These are phyloP conservation scores for Corythaeola cristata DNA, from an alignment of 2,113 vertebrate genomes.

Conservation along the genomic window DNA sequence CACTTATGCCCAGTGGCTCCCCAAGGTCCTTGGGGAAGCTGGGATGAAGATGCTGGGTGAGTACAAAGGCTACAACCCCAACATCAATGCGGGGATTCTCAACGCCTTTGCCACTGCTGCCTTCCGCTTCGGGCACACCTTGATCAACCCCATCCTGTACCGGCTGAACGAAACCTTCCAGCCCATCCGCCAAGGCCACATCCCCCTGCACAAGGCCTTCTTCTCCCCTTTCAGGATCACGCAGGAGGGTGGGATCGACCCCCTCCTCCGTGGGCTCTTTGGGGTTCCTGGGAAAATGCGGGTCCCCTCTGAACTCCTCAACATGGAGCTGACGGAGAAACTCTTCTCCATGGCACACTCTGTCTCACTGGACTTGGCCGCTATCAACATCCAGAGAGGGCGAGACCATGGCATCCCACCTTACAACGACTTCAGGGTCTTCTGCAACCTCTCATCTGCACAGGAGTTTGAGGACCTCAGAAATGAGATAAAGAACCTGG, in stretches of 20 bases:
- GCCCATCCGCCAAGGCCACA: slow-evolving; percentile 69
- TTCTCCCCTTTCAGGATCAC: slow-evolving; percentile 76
- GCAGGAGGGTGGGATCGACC: slow-evolving; percentile 75
- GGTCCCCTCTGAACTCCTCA: slow-evolving; percentile 72
- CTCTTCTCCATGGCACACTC: slow-evolving; percentile 78
- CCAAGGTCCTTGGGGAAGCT: slow-evolving; percentile 74
- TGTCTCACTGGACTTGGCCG: slow-evolving; percentile 73
- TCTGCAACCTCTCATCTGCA: slow-evolving; percentile 74
- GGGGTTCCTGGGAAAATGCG: slow-evolving; percentile 76
- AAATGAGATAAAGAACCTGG: slow-evolving; percentile 76
- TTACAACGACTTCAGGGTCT: slow-evolving; percentile 77
- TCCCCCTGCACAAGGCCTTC: slow-evolving; percentile 76
- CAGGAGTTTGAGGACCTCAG: slow-evolving; percentile 75
- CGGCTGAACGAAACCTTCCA: slow-evolving; percentile 72
- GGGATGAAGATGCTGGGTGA: slow-evolving; percentile 76
- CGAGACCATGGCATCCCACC: slow-evolving; percentile 76
- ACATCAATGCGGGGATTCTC: slow-evolving; percentile 66
- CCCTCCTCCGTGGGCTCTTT: slow-evolving; percentile 73
- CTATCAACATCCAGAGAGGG: slow-evolving; percentile 78
- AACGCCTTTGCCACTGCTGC: slow-evolving; percentile 76
- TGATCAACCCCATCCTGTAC: slow-evolving; percentile 75
- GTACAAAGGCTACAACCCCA: slow-evolving; percentile 74
- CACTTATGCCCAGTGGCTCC: slow-evolving; percentile 74
- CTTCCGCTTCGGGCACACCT: slow-evolving; percentile 77
- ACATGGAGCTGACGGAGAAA: slow-evolving; percentile 76